These are phyloP conservation scores for Bradypodion pumilum DNA, from an alignment of 2,797 vertebrate genomes.

Conservation along the genomic window DNA sequence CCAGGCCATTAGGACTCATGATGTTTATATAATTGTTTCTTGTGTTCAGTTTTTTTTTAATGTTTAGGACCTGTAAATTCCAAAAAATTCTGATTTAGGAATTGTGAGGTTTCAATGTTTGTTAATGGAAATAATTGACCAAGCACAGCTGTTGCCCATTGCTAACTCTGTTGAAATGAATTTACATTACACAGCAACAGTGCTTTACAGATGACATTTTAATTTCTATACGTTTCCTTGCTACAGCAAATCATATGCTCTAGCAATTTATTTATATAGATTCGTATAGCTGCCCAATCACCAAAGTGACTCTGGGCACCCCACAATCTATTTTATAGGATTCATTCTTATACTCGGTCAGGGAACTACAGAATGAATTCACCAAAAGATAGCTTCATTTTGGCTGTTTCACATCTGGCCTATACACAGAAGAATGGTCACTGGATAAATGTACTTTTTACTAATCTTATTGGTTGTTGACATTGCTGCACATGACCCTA, in stretches of 20 bases:
- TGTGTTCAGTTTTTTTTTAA: not conserved
- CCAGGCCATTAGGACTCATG: not conserved
- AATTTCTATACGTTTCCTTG: not conserved
- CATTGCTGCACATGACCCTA: too few species aligned
- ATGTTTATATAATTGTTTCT: not conserved
- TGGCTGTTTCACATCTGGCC: too few species aligned
- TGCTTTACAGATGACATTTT: not conserved
- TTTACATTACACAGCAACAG: not conserved
- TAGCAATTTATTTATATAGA: too few species aligned
- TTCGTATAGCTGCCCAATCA: too few species aligned
- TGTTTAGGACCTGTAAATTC: slow-evolving; percentile 37
- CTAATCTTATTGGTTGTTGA: too few species aligned
- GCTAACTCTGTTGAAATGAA: not conserved
- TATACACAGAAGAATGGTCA: too few species aligned
- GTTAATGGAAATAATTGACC: not conserved
- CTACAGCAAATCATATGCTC: not conserved
- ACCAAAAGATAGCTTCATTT: too few species aligned
- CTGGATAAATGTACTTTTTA: too few species aligned
- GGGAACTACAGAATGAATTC: too few species aligned
- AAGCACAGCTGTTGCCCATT: not conserved
- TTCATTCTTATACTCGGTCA: too few species aligned
- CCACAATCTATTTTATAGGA: too few species aligned
- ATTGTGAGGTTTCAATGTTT: not conserved
- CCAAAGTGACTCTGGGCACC: too few species aligned
- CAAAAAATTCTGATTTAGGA: not conserved